These are phyloP conservation scores for Salmo trutta DNA, from an alignment of 2,797 vertebrate genomes.

Conservation along the genomic window DNA sequence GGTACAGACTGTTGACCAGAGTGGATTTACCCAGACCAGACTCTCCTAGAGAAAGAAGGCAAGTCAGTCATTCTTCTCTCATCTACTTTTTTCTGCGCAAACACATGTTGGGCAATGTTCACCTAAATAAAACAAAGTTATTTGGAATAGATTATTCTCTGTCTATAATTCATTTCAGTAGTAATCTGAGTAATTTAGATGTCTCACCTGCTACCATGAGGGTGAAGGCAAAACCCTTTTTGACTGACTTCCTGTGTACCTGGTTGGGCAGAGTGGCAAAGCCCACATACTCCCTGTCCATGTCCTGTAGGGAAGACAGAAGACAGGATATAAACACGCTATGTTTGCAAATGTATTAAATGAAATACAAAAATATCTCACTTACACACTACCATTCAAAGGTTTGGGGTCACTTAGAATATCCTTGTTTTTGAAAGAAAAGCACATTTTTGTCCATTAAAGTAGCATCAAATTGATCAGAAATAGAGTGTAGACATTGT, in stretches of 20 bases:
- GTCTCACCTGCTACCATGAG: conserved; percentile 83
- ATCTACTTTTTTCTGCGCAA: not conserved
- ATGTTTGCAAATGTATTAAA: no score
- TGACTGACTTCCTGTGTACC: conserved; percentile 85
- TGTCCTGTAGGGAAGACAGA: conserved; percentile 59
- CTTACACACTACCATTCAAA: no score
- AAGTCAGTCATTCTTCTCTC: not conserved
- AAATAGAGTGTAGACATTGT: no score
- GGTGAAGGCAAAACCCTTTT: conserved; percentile 87
- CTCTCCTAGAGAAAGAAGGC: conserved; percentile 62
- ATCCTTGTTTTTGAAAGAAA: no score
- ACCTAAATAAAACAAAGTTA: not conserved
- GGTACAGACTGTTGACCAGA: conserved; percentile 85
- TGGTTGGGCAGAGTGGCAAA: conserved; percentile 86
- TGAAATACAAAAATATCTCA: no score
- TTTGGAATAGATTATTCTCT: not conserved
- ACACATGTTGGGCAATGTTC: not conserved
- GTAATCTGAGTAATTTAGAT: not conserved
- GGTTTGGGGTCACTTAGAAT: no score
- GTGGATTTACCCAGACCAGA: conserved; percentile 87
- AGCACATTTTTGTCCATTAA: no score
- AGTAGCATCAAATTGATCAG: no score
- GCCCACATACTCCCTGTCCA: conserved; percentile 86
- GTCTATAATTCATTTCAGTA: not conserved
- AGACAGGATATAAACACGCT: not conserved